Percentiles rank a stretch among this genome's conserved stretches.
Evolutionary conservation across 2,797 vertebrate species (phyloP).

Genomic region (Sylvilagus floridanus): DNA sequence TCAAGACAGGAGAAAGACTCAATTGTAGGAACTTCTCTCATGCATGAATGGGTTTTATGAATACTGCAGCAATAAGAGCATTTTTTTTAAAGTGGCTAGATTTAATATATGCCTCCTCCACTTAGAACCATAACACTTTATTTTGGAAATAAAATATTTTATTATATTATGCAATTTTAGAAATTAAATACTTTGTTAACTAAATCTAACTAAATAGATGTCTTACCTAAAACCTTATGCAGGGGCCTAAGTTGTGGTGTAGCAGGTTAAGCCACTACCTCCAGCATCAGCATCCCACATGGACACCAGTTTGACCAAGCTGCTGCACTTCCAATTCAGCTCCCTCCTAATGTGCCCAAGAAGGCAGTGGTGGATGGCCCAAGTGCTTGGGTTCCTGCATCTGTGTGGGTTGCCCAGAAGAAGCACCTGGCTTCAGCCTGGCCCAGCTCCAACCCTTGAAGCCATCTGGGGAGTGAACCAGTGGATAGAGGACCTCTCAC

Average conservation of each 20-base stretch:
- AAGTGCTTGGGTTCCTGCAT: no score
- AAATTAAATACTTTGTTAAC: slow-evolving; percentile 48
- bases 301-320: no score
- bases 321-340: no score
- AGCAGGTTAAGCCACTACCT: no score
- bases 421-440: no score
- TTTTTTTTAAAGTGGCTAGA: neutral
- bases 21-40: slow-evolving; percentile 23
- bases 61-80: neutral
- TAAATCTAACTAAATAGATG: slow-evolving; percentile 23
- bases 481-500: no score
- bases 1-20: slow-evolving; percentile 45
- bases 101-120: neutral
- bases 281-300: no score
- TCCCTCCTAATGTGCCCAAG: no score
- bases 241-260: neutral
- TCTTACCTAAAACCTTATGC: slow-evolving; percentile 45
- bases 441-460: no score
- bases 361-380: no score
- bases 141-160: slow-evolving; percentile 43
- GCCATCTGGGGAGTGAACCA: no score
- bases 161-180: neutral
- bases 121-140: neutral
- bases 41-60: slow-evolving; percentile 51
- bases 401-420: no score